Base-by-base conservation (phyloP, 2,888 invertebrate species). In the Cacoxenus indagator region DNA sequence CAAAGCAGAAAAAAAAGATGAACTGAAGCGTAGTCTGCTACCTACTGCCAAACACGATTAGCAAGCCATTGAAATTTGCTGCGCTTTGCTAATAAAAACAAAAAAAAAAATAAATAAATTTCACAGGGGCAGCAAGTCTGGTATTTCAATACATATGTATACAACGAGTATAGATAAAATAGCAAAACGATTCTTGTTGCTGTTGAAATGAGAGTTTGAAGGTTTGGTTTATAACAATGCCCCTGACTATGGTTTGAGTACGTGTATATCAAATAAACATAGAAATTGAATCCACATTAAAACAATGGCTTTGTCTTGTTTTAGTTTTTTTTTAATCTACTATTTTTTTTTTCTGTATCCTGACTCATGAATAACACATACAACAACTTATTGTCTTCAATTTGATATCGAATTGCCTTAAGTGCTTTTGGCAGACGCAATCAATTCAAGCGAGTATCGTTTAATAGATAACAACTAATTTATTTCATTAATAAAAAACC, bases 321-420 rank as follows among this genome's bases (percentile, higher is more conserved):
- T 19, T 17, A 17, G 17, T 5, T 4, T 8, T 19, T 51, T 22
- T 3, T 51, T 2, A 4, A 2, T 48, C 19, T 48, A 48, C 4
- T 48, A 37, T 11, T 37, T 37, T 37, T 37, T 0, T 37, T 37
- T 14, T 14, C 9, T 37, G 14, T 37, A 37, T 11, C 8, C 14
- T 37, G 14, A 37, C 37, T 11, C 0, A 37, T 11, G 9, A 37
- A 37, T 14, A 5, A 37, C 37, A 37, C 8, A 8, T 11, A 37
- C 2, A 37, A 37, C 37, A 37, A 37, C 37, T 14, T 11, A 37
- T 37, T 14, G 9, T 37, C 37, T 26, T 54, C 54, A 9, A 48
- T 11, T 29, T 6, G 31, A 57, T 57, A 59, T 59, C 31, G 31
- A 59, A 59, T 59, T 59, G 59, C 59, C 19, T 59, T 59, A 59